These are phyloP conservation scores for Fulmarus glacialis DNA, from an alignment of 2,113 vertebrate species.

Conservation along the genomic window DNA sequence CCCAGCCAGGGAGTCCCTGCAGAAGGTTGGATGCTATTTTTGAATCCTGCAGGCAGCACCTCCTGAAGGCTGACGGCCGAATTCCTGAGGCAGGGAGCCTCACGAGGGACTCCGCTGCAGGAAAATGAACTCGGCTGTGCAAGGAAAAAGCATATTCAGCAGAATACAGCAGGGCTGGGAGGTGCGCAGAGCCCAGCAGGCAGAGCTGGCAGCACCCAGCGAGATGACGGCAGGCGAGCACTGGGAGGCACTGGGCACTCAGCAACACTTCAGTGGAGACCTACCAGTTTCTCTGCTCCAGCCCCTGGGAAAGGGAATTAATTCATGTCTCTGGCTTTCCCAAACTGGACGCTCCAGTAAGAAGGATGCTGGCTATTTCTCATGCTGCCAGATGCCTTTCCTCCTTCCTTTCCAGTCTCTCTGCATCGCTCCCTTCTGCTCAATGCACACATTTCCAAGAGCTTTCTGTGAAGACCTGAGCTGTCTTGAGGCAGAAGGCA, in stretches of 20 bases:
- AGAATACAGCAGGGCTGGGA: not conserved
- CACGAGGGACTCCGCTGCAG: not conserved
- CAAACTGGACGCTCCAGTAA: not conserved
- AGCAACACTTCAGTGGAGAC: not conserved
- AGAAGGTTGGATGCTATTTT: not conserved
- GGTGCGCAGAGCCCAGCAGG: not conserved
- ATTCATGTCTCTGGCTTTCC: not conserved
- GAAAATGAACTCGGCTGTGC: not conserved
- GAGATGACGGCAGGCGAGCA: accelerated
- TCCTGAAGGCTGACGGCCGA: not conserved
- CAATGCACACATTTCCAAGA: not conserved
- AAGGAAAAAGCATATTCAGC: not conserved
- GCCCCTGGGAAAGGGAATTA: not conserved
- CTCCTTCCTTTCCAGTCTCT: not conserved
- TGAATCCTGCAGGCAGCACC: not conserved
- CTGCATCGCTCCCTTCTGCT: not conserved
- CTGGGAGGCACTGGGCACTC: not conserved
- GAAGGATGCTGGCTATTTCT: not conserved
- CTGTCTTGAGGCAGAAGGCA: not conserved
- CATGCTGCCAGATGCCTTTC: not conserved
- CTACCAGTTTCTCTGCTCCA: not conserved
- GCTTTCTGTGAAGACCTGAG: not conserved
- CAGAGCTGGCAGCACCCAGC: not conserved
- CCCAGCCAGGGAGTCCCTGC: not conserved
- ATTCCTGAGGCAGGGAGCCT: not conserved